Evolutionary conservation across 2,113 vertebrate species (phyloP).

Genomic region (Rousettus leschenaultii): DNA sequence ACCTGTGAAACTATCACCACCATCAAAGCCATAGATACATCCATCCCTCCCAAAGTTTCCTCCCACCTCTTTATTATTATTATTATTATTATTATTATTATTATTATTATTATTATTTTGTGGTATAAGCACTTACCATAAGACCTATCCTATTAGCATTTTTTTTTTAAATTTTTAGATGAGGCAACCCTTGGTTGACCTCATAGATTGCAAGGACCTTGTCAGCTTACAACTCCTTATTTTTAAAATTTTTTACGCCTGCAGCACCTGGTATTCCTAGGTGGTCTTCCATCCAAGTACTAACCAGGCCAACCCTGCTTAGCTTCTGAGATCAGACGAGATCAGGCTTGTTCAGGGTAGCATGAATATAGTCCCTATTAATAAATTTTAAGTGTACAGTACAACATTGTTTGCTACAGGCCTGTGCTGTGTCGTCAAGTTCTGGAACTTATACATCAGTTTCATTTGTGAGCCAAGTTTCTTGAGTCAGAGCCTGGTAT

Average conservation of each 20-base stretch:
- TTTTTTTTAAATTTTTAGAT: too few species aligned
- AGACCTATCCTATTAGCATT: neutral
- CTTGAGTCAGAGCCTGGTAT: neutral
- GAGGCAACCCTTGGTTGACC: too few species aligned
- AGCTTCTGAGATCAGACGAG: too few species aligned
- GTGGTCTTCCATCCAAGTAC: too few species aligned
- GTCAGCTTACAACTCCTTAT: too few species aligned
- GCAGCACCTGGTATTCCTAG: too few species aligned
- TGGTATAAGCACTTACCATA: neutral
- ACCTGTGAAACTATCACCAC: neutral
- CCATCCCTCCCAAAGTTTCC: neutral
- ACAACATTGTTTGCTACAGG: neutral
- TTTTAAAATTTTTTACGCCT: too few species aligned
- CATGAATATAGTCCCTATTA: neutral
- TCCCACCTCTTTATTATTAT: neutral
- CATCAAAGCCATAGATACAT: neutral
- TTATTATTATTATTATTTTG: neutral
- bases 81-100: neutral
- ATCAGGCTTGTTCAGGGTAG: too few species aligned
- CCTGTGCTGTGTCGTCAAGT: neutral
- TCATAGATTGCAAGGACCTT: too few species aligned
- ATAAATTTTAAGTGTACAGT: neutral
- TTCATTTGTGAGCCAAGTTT: neutral
- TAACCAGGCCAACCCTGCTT: too few species aligned
- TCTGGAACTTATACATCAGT: neutral